Evolutionary conservation across 2,888 invertebrate genomes (phyloP), one percentile per base, ranked within the genome.

Genomic region (Rhyacophila evoluta): DNA sequence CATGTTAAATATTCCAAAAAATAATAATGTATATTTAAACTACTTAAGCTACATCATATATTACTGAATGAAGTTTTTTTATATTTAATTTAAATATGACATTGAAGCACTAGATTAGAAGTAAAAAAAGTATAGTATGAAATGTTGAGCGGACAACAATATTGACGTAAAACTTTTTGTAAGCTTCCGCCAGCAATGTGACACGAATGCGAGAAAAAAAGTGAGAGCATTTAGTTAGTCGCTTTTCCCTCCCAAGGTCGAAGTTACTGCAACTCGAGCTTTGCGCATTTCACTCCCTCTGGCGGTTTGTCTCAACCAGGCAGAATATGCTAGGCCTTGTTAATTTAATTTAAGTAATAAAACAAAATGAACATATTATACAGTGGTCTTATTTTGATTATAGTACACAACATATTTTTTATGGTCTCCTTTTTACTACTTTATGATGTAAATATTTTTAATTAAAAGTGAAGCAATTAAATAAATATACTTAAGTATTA

Each of bases 201-300:
- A 55, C 55, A 25, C 55, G 25, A 55, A 55, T 55, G 15, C 19
- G 55, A 55, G 55, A 19, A 8, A 55, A 55, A 8, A 19, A 55
- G 55, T 19, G 55, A 55, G 19, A 55, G 55, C 55, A 19, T 55
- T 55, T 55, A 55, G 55, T 55, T 55, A n/a, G 29, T 33, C 29
- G 29, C 29, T 33, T 4, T 33, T 33, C 55, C 19, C 19, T 55
- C 19, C 55, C 55, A 55, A 55, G 55, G 55, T 25, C 25, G 25
- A 55, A 55, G 55, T 55, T 55, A 25, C 55, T 55, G 55, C 55
- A 55, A 55, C 25, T 55, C 25, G 55, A 19, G 25, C 55, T 25
- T 55, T 55, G 55, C 55, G 55, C 55, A 55, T 8, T 55, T 55
- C 25, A 25, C 55, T 55, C 55, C 55, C 55, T 55, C 55, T 19